These are phyloP conservation scores for Melanotaenia duboulayi DNA, from an alignment of 2,113 vertebrate genomes.

Conservation along the genomic window DNA sequence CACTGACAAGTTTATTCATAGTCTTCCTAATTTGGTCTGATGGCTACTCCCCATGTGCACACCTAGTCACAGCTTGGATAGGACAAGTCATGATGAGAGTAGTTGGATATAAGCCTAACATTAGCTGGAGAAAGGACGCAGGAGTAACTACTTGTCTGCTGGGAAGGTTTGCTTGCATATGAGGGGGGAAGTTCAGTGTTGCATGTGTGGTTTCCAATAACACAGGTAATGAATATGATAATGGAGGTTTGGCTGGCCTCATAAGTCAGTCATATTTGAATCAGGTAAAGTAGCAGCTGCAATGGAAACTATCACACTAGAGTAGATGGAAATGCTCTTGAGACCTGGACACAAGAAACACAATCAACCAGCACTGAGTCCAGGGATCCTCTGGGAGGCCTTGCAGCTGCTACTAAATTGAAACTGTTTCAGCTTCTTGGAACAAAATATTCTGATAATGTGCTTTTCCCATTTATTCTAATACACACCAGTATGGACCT, in stretches of 20 bases:
- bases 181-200: slow-evolving; percentile 23
- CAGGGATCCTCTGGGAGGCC: slow-evolving; percentile 57
- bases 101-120: slow-evolving; percentile 44
- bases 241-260: slow-evolving; percentile 44
- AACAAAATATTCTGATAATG: slow-evolving; percentile 27
- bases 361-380: slow-evolving; percentile 58
- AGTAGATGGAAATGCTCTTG: slow-evolving; percentile 61
- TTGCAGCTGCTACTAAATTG: slow-evolving; percentile 50
- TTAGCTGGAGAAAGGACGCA: slow-evolving; percentile 23
- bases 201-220: slow-evolving; percentile 59
- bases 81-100: slow-evolving; percentile 41
- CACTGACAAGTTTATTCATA: slow-evolving; percentile 53
- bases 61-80: slow-evolving; percentile 28
- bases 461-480: background rate
- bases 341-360: slow-evolving; percentile 59
- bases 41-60: slow-evolving; percentile 32
- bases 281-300: slow-evolving; percentile 49
- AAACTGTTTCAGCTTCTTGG: slow-evolving; percentile 43
- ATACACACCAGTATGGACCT: too few species aligned
- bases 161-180: slow-evolving; percentile 22
- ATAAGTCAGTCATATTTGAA: slow-evolving; percentile 51
- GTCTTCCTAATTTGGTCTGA: slow-evolving; percentile 54
- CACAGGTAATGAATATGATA: slow-evolving; percentile 76
- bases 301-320: slow-evolving; percentile 50
- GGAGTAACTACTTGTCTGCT: slow-evolving; percentile 18